Evolutionary conservation across 2,888 invertebrate genomes (phyloP).

Genomic region (Orthosia gothica): DNA sequence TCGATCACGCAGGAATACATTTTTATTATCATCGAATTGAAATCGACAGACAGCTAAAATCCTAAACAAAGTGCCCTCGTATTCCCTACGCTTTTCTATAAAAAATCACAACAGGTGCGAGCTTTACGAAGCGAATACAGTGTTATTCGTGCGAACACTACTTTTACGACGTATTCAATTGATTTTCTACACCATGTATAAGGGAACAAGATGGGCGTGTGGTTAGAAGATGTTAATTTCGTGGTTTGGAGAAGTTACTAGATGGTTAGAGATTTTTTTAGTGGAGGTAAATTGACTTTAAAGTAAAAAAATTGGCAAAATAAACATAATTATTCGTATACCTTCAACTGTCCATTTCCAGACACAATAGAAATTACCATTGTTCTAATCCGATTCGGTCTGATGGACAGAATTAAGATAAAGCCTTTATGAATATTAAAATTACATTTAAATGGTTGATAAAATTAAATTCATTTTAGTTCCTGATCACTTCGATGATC

Average conservation of each 20-base stretch:
- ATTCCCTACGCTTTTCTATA: slow-evolving; percentile 25
- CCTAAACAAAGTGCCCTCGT: slow-evolving; percentile 25
- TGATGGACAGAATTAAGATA: too few relatives aligned
- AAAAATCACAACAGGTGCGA: slow-evolving; percentile 63
- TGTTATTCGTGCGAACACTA: slow-evolving; percentile 51
- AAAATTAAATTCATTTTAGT: too few relatives aligned
- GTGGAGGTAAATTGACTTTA: too few relatives aligned
- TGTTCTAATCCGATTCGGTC: too few relatives aligned
- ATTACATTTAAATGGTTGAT: too few relatives aligned
- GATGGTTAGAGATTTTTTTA: background rate
- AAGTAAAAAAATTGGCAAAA: too few relatives aligned
- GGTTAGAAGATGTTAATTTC: slow-evolving; percentile 13
- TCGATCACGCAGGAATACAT: background rate
- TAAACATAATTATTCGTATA: too few relatives aligned
- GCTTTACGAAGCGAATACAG: slow-evolving; percentile 45
- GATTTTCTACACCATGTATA: slow-evolving; percentile 73
- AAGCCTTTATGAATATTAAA: too few relatives aligned
- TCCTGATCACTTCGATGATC: too few relatives aligned
- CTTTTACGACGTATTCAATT: slow-evolving; percentile 58
- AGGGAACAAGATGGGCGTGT: slow-evolving; percentile 36
- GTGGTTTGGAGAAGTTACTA: slow-evolving; percentile 42
- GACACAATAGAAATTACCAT: too few relatives aligned
- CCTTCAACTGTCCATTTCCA: too few relatives aligned
- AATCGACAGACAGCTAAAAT: slow-evolving; percentile 30
- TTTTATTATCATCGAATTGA: slow-evolving; percentile 15